phyloP scores from a whole-genome alignment of 2,888 invertebrate genomes.

The Zhengitettix transpicula region DNA sequence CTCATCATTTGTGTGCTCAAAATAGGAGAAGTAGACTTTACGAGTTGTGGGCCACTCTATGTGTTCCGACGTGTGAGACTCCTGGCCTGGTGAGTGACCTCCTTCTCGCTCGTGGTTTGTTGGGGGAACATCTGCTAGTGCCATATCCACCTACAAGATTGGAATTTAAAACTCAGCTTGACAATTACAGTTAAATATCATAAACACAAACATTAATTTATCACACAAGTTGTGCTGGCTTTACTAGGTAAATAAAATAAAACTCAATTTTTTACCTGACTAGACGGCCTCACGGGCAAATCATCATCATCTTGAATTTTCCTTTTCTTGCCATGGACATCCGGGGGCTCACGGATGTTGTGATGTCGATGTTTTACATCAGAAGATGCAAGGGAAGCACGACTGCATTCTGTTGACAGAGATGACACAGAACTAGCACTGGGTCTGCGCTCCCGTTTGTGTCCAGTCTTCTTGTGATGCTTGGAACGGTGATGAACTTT shows the following conservation, averaged over 20 bases:
- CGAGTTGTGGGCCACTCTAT: slow-evolving; percentile 1
- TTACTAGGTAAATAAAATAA: too few species aligned
- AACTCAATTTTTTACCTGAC: slow-evolving; percentile 2
- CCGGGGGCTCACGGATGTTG: too few species aligned
- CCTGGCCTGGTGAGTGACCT: slow-evolving; percentile 7
- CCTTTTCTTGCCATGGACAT: background rate
- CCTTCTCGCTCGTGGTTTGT: slow-evolving; percentile 50
- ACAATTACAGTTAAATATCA: too few species aligned
- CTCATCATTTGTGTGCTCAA: slow-evolving; percentile 45
- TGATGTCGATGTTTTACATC: too few species aligned
- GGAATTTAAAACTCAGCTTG: background rate
- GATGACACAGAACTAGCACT: slow-evolving; percentile 20
- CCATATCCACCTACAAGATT: background rate
- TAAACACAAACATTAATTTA: too few species aligned
- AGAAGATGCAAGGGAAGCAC: too few species aligned
- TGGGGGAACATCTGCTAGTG: slow-evolving; percentile 31
- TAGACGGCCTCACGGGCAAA: background rate
- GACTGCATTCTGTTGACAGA: slow-evolving; percentile 20
- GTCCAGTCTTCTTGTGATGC: slow-evolving; percentile 7
- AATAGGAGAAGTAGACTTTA: slow-evolving; percentile 51
- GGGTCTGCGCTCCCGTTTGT: slow-evolving; percentile 24
- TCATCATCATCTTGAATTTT: background rate
- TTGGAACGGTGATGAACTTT: background rate
- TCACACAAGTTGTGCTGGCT: too few species aligned
- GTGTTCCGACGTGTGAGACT: slow-evolving; percentile 1